phyloP scores from a whole-genome alignment of 2,797 vertebrate species.

The Oryzias dopingdopingensis region DNA sequence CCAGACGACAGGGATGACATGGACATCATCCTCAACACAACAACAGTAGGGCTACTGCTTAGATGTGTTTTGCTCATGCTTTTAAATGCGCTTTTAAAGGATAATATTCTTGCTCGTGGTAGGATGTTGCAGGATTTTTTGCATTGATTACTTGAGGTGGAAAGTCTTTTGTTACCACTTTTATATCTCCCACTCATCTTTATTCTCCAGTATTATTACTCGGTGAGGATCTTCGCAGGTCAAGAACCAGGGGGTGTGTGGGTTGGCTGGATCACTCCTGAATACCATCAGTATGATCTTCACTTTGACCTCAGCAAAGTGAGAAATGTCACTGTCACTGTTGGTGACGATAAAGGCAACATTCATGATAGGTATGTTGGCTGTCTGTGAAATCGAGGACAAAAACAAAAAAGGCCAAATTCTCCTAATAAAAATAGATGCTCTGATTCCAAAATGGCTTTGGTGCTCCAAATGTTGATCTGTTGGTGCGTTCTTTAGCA shows the following conservation, averaged over 20 bases:
- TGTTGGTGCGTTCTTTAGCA: conserved; percentile 66
- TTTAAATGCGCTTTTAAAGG: neutral
- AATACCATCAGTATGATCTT: conserved; percentile 90
- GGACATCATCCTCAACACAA: conserved; percentile 92
- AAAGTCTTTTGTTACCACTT: neutral
- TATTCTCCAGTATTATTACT: conserved; percentile 87
- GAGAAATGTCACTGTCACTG: conserved; percentile 88
- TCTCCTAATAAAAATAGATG: no score
- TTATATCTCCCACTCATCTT: conserved; percentile 4
- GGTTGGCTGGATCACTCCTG: conserved; percentile 95
- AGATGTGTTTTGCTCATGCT: neutral
- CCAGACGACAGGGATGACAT: conserved; percentile 90
- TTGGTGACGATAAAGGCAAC: conserved; percentile 92
- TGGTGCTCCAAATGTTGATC: no score
- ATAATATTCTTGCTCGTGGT: neutral
- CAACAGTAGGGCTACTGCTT: conserved; percentile 77
- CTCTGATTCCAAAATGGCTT: no score
- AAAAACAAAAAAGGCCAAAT: no score
- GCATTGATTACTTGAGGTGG: neutral
- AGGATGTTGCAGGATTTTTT: neutral
- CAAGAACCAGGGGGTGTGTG: conserved; percentile 90
- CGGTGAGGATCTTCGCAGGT: conserved; percentile 88
- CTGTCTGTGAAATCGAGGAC: no score
- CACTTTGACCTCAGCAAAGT: conserved; percentile 91
- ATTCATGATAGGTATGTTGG: conserved; percentile 88